Conservation (phyloP, 2,888 invertebrate species). For the Taenaris catops region DNA sequence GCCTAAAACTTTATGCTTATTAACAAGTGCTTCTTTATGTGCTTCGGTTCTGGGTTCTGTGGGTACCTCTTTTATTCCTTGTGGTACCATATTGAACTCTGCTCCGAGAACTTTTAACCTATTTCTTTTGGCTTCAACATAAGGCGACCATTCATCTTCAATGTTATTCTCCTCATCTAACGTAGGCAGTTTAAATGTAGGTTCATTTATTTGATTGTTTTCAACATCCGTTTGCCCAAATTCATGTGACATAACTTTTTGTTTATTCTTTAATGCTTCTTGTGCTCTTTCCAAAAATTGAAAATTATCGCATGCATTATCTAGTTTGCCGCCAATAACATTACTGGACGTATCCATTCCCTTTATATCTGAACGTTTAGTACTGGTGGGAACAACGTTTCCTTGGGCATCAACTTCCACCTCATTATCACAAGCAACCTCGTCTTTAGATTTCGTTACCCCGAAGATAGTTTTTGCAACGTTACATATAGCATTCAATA, state of each 20-base stretch:
- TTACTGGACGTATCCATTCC: slow-evolving; percentile 46
- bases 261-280: slow-evolving; percentile 66
- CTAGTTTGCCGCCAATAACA: slow-evolving; percentile 50
- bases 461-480: slow-evolving; percentile 58
- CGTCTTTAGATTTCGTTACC: slow-evolving; percentile 34
- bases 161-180: slow-evolving; percentile 51
- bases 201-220: slow-evolving; percentile 41
- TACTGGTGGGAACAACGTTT: slow-evolving; percentile 39
- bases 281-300: slow-evolving; percentile 56
- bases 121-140: slow-evolving; percentile 53
- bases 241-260: slow-evolving; percentile 74
- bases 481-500: slow-evolving; percentile 54
- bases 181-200: slow-evolving; percentile 31
- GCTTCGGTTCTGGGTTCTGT: slow-evolving; percentile 56
- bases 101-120: slow-evolving; percentile 53
- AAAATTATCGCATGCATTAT: slow-evolving; percentile 43
- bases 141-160: slow-evolving; percentile 37
- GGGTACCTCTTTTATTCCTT: slow-evolving; percentile 20
- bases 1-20: slow-evolving; percentile 80
- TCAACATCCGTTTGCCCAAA: slow-evolving; percentile 54
- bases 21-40: slow-evolving; percentile 80
- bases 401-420: slow-evolving; percentile 56
- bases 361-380: slow-evolving; percentile 24
- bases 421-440: slow-evolving; percentile 47
- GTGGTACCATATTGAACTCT: slow-evolving; percentile 38